Base-by-base conservation (phyloP, 1,140 invertebrate genomes). In the Brachionus koreanus region DNA sequence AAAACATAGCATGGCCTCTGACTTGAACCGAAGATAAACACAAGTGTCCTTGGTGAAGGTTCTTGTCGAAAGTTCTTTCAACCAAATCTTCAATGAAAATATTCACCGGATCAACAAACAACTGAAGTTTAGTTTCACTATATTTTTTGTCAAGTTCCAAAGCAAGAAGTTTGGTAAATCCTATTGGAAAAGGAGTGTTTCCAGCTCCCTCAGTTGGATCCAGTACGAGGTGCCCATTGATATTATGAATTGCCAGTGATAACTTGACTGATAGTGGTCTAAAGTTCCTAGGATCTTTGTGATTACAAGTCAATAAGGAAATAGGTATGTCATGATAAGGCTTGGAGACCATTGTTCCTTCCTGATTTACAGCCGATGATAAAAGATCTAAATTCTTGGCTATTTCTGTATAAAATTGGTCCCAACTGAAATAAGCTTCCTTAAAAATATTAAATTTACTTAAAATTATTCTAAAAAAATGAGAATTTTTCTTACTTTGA, bases 91-190 rank as follows among this genome's bases (percentile, higher is more conserved):
- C 86, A 25, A 86, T 85, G 63, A 87, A 83, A 23, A 89, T 79
- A n/a, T 88, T 83, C 33, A 94, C 92, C 0, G 96, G 96, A 83
- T 95, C 97, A 0, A 98, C 88, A 0, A 98, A 87, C 0, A 98
- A 88, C 86, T 98, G 96, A 0, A 98, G 89, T 84, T 93, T 93
- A 0, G 95, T 98, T 87, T 97, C 95, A 83, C 91, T 91, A 86
- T 93, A 98, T 7, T 91, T 91, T 87, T 98, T 98, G 85, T 95
- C 93, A 94, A 98, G 95, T 90, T 98, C 96, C 89, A 98, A 97
- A 3, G 94, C 94, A 84, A 98, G 93, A 83, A 95, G 90, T 89
- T 98, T 95, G 12, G 97, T 90, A 61, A 95, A 90, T 84, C 97
- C 92, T 19, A 94, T 92, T 0, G 96, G 96, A 89, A 95, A 97